Evolutionary conservation across 2,113 vertebrate species (phyloP).

Genomic region (Microtus ochrogaster): DNA sequence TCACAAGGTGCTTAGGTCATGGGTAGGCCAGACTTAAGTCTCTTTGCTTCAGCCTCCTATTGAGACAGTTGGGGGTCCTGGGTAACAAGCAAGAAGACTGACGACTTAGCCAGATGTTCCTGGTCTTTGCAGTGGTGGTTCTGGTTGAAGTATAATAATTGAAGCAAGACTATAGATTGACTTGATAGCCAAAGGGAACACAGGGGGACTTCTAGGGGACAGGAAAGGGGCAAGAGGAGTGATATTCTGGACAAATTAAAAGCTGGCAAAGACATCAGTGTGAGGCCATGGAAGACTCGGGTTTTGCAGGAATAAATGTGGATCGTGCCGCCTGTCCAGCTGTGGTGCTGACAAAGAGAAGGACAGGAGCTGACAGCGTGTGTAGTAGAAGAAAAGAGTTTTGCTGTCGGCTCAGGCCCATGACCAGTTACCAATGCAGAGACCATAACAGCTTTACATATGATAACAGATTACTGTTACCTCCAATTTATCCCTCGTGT

Average conservation of each 20-base stretch:
- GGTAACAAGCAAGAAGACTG: not conserved
- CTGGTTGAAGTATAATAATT: not conserved
- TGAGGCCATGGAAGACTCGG: not conserved
- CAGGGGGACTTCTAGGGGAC: not conserved
- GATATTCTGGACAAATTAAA: not conserved
- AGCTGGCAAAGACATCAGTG: not conserved
- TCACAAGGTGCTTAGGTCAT: too few relatives aligned
- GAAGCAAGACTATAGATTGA: not conserved
- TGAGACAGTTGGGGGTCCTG: not conserved
- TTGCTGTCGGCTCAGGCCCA: not conserved
- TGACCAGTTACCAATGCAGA: not conserved
- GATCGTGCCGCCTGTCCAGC: not conserved
- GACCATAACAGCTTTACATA: not conserved
- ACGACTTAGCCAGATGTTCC: not conserved
- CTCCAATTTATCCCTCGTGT: not conserved
- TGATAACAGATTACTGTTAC: not conserved
- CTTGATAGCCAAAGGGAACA: not conserved
- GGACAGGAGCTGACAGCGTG: fast-evolving
- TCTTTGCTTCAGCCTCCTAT: not conserved
- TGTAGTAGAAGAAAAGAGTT: not conserved
- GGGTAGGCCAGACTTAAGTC: not conserved
- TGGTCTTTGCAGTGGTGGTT: not conserved
- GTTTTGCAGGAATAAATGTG: not conserved
- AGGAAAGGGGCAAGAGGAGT: not conserved
- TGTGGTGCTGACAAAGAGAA: not conserved